Evolutionary conservation across 2,797 vertebrate species (phyloP).

Genomic region (Sebastes dallii): DNA sequence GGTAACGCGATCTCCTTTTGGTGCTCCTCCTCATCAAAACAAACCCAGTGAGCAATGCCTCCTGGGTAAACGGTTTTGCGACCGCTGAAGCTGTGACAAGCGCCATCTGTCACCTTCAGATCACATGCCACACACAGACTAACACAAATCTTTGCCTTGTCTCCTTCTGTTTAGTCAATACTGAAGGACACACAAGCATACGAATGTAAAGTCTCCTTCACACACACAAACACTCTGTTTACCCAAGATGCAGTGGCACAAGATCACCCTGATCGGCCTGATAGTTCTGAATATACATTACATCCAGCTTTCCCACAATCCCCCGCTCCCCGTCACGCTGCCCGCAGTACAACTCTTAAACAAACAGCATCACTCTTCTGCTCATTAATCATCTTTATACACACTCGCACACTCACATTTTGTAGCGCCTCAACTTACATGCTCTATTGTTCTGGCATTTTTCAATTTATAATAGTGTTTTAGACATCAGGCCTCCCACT

Average conservation of each 20-base stretch:
- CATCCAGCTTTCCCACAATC: slow-evolving; percentile 70
- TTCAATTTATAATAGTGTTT: slow-evolving; percentile 15
- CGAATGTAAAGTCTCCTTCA: not conserved
- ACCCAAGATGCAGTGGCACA: slow-evolving; percentile 21
- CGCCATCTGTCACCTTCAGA: slow-evolving; percentile 78
- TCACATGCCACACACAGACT: slow-evolving; percentile 68
- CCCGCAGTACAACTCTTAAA: slow-evolving; percentile 67
- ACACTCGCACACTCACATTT: slow-evolving; percentile 17
- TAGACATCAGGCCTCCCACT: slow-evolving; percentile 16
- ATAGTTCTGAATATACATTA: slow-evolving; percentile 61
- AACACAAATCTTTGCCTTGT: slow-evolving; percentile 44
- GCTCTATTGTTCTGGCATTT: slow-evolving; percentile 34
- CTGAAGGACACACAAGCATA: not conserved
- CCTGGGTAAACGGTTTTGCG: slow-evolving; percentile 81
- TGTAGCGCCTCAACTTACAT: slow-evolving; percentile 15
- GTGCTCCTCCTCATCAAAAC: slow-evolving; percentile 82
- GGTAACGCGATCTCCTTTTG: slow-evolving; percentile 83
- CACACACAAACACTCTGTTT: slow-evolving; percentile 14
- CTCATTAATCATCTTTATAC: slow-evolving; percentile 75
- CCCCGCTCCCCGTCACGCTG: slow-evolving; percentile 51
- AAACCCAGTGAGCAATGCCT: slow-evolving; percentile 78
- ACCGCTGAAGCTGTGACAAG: slow-evolving; percentile 73
- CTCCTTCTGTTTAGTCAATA: slow-evolving; percentile 18
- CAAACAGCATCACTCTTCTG: slow-evolving; percentile 71
- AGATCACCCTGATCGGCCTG: slow-evolving; percentile 42